phyloP scores from a whole-genome alignment of 2,797 vertebrate species.

The Numenius phaeopus region DNA sequence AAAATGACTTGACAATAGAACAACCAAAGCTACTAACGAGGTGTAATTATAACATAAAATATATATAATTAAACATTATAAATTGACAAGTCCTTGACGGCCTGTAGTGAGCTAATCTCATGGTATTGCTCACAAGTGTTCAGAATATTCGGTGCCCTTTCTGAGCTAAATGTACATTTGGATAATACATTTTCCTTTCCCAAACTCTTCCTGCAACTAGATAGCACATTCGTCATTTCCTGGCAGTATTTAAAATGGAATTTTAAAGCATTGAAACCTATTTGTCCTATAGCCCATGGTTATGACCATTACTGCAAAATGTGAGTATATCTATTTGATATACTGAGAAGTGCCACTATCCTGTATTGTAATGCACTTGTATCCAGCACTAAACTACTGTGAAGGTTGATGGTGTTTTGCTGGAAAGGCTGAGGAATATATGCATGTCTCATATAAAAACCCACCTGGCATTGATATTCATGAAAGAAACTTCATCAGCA shows the following conservation, averaged over 20 bases:
- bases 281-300: not conserved
- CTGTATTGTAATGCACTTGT: not conserved
- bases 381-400: not conserved
- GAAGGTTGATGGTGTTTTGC: not conserved
- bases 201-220: not conserved
- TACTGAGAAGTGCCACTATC: not conserved
- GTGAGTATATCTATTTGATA: not conserved
- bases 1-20: not conserved
- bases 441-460: not conserved
- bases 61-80: constrained; percentile 23
- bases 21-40: not conserved
- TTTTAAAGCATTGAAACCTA: not conserved
- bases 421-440: not conserved
- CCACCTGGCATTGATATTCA: not conserved
- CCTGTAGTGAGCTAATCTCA: constrained; percentile 1
- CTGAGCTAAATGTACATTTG: not conserved
- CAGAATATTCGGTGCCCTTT: not conserved
- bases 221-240: not conserved
- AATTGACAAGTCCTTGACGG: not conserved
- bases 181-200: not conserved
- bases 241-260: not conserved
- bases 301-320: not conserved
- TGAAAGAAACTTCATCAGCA: not conserved
- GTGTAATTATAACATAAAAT: constrained; percentile 40
- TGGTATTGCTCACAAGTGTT: not conserved